Evolutionary conservation across 1,140 invertebrate species (phyloP), one percentile per base, ranked within the genome.

Genomic region (Cydia amplana): DNA sequence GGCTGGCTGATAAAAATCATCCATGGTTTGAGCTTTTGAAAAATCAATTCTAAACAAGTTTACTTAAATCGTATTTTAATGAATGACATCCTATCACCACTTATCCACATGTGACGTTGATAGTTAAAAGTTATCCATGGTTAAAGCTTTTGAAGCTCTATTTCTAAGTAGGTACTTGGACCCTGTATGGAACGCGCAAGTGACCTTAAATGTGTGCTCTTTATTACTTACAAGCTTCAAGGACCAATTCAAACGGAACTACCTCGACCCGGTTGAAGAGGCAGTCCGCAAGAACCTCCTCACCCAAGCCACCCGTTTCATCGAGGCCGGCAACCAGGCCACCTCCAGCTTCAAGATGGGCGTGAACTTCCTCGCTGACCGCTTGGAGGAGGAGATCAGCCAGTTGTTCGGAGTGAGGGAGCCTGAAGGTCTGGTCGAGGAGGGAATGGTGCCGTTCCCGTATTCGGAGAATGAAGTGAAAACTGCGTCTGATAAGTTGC

Each of bases 261-360:
- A 90, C 77, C 60, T 60, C 7, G 86, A 90, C 64, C 74, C 80
- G 9, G 55, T 55, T 0, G 90, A 91, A 63, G 86, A 87, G 63
- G 86, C 88, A 46, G 76, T 89, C 16, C 82, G 90, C 9, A 90
- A 89, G 77, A 87, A 83, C 60, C 18, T 91, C 6, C 64, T 91
- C 2, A 82, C 86, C 9, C 83, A 88, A 72, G 77, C 72, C 72
- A 40, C 76, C 0, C 85, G 90, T 4, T 88, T 87, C 77, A 74
- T 85, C 10, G 72, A 74, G 32, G 81, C 90, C 4, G 87, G 80
- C 18, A 89, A 89, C 77, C 85, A 87, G 0, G 77, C 86, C 75
- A 85, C 87, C 23, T 81, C 82, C 25, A 83, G 84, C 9, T 84
- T 83, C 32, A 55, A 79, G 67, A 51, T 89, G 55, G 83, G 60